A percentile compares a stretch with the other conserved stretches of the same genome.
Evolutionary conservation across 2,113 vertebrate genomes (phyloP).

Genomic region (Alexandromys fortis): DNA sequence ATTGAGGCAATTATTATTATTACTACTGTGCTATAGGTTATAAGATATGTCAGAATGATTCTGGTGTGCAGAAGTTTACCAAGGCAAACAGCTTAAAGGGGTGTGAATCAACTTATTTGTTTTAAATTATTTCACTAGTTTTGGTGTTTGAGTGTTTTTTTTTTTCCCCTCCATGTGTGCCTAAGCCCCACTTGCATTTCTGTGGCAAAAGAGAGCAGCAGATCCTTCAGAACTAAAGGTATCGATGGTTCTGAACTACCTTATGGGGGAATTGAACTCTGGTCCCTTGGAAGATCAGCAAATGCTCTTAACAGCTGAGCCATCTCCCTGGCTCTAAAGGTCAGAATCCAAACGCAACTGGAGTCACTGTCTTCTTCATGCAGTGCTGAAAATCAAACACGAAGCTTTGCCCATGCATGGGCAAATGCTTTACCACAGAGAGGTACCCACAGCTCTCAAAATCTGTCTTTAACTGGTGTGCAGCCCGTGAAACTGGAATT

Average conservation of each 20-base stretch:
- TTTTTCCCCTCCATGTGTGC: not conserved
- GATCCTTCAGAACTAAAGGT: not conserved
- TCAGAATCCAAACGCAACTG: not conserved
- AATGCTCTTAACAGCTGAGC: not conserved
- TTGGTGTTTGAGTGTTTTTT: not conserved
- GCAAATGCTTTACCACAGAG: not conserved
- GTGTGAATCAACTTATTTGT: not conserved
- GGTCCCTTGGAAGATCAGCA: not conserved
- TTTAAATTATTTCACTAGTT: not conserved
- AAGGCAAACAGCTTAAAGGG: not conserved
- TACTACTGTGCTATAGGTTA: not conserved
- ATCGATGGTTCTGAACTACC: not conserved
- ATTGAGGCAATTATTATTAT: not conserved
- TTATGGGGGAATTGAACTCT: not conserved
- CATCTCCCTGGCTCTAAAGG: not conserved
- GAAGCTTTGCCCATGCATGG: not conserved
- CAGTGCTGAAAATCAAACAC: too few species aligned
- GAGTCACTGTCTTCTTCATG: not conserved
- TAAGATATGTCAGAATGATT: not conserved
- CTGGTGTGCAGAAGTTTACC: not conserved
- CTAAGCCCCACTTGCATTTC: not conserved
- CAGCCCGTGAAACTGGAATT: not conserved
- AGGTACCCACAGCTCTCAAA: not conserved
- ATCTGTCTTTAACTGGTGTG: not conserved
- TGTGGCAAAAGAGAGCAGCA: not conserved